These are phyloP conservation scores for Pegea sp. DNA, from an alignment of 23 tunicate genomes.

Conservation along the genomic window DNA sequence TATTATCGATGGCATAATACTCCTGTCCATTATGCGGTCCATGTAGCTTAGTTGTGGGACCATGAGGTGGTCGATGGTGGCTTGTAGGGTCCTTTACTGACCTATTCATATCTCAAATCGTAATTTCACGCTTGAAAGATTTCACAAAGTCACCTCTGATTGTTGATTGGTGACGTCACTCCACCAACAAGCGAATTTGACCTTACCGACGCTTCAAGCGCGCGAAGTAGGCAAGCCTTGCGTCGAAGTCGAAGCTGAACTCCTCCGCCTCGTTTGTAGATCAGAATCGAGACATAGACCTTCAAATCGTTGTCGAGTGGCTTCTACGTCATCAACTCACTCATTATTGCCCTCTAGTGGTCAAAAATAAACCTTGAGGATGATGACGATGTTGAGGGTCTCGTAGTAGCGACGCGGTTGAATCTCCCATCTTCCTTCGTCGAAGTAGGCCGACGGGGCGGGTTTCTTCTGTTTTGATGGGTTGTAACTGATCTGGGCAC, in stretches of 20 bases:
- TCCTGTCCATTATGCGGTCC: constrained; percentile 93
- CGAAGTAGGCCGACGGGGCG: constrained; percentile 41
- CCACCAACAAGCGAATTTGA: constrained; percentile 26
- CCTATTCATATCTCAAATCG: no score
- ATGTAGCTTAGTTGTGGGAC: constrained; percentile 59
- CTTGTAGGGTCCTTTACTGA: constrained; percentile 4
- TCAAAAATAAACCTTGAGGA: constrained; percentile 37
- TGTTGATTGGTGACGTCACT: constrained; percentile 13
- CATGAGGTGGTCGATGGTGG: constrained; percentile 76
- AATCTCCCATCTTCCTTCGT: constrained; percentile 93
- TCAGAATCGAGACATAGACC: constrained; percentile 76
- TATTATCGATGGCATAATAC: constrained; percentile 97
- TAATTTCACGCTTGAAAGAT: no score
- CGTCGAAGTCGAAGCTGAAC: constrained; percentile 71
- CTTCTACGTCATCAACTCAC: constrained; percentile 12
- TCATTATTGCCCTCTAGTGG: background rate
- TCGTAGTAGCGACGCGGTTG: constrained; percentile 94
- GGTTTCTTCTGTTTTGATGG: constrained; percentile 44
- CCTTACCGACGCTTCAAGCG: constrained; percentile 27
- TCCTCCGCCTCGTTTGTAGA: constrained; percentile 60
- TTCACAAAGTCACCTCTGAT: no score
- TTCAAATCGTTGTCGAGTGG: constrained; percentile 71
- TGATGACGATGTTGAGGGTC: constrained; percentile 92
- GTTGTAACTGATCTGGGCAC: constrained; percentile 43
- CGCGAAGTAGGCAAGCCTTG: constrained; percentile 75